These are phyloP conservation scores for Steinernema khuongi DNA, from an alignment of 1,140 invertebrate genomes.

Conservation along the genomic window DNA sequence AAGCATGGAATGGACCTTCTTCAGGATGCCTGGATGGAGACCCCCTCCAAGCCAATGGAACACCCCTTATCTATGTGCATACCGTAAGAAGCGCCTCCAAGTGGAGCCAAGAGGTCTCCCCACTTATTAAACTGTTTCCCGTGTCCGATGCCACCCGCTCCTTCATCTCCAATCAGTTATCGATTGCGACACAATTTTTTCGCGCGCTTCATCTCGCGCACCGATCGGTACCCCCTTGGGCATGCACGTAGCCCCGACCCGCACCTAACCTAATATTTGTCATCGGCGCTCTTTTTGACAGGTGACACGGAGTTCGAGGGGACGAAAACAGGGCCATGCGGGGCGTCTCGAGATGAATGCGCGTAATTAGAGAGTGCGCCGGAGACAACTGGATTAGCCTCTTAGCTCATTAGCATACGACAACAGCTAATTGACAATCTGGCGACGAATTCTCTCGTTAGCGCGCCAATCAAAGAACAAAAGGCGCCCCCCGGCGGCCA, in stretches of 20 bases:
- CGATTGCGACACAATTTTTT: constrained; percentile 13
- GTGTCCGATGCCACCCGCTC: too few species aligned
- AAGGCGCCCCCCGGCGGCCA: background rate
- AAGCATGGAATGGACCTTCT: too few species aligned
- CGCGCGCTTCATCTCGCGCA: constrained; percentile 14
- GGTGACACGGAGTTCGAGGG: background rate
- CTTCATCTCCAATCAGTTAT: constrained; percentile 5
- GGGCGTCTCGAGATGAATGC: constrained; percentile 1
- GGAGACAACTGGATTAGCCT: background rate
- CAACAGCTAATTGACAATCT: constrained; percentile 15
- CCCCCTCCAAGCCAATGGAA: too few species aligned
- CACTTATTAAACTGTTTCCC: too few species aligned
- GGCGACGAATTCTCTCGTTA: constrained; percentile 5
- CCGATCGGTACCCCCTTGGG: background rate
- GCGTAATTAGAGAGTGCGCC: constrained; percentile 1
- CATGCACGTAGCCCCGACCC: constrained; percentile 14
- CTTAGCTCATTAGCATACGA: constrained; percentile 15
- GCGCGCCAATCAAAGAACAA: background rate
- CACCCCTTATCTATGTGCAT: too few species aligned
- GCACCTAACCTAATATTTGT: constrained; percentile 12
- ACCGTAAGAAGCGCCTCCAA: too few species aligned
- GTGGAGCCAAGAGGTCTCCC: too few species aligned
- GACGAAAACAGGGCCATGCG: background rate
- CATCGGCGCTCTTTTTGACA: constrained; percentile 12
- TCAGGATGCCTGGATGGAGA: too few species aligned